A percentile compares a stretch with the other conserved stretches of the same genome.
Conservation (phyloP, 2,888 invertebrate species). For the Cephus nigrinus region DNA sequence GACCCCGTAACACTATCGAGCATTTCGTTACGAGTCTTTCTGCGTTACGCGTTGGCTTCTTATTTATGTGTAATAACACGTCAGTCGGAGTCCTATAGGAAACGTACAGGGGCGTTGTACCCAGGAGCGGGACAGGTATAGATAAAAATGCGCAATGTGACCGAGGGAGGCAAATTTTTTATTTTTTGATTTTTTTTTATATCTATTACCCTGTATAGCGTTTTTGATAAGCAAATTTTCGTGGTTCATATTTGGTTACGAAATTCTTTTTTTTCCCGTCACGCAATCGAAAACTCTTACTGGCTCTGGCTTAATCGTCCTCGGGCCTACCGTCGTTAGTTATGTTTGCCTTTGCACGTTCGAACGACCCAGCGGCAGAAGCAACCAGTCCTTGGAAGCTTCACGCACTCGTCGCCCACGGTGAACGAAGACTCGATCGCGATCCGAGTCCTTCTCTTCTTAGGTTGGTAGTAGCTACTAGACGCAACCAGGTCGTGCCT, state of each 20-base stretch:
- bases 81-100: not conserved
- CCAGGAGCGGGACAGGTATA: too few relatives aligned
- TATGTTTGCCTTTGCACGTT: not conserved
- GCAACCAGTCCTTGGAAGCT: not conserved
- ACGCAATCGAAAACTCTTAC: not conserved
- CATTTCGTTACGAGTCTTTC: not conserved
- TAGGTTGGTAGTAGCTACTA: slow-evolving; percentile 6
- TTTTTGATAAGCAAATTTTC: not conserved
- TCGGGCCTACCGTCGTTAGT: not conserved
- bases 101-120: not conserved
- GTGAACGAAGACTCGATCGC: not conserved
- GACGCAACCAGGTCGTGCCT: slow-evolving; percentile 46
- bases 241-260: not conserved
- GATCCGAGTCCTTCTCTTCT: not conserved
- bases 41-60: not conserved
- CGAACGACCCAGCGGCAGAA: not conserved
- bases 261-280: not conserved
- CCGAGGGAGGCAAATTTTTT: not conserved
- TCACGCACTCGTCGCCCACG: not conserved
- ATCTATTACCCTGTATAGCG: not conserved
- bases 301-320: not conserved
- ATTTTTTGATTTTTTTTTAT: not conserved
- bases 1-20: slow-evolving; percentile 15
- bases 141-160: too few relatives aligned
- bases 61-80: not conserved